These are phyloP conservation scores for Neria commutata DNA, from an alignment of 2,888 invertebrate species.

Conservation along the genomic window DNA sequence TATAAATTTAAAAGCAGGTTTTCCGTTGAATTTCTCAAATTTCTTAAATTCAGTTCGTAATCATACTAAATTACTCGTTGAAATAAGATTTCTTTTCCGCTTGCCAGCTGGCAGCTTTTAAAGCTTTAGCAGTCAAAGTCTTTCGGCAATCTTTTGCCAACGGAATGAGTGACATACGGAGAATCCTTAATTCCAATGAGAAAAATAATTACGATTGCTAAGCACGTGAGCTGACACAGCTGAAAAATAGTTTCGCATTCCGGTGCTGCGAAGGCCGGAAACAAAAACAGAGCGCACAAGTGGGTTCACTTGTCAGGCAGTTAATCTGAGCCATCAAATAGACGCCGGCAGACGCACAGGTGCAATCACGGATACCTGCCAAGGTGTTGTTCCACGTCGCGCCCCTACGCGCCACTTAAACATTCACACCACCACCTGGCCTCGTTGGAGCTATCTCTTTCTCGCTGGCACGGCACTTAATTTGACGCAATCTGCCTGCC, in stretches of 20 bases:
- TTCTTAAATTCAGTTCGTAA: too few relatives aligned
- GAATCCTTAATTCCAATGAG: conserved; percentile 33
- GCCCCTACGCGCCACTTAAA: conserved; percentile 5
- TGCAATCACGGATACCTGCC: conserved; percentile 54
- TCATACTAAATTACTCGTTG: too few relatives aligned
- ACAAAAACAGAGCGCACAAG: conserved; percentile 24
- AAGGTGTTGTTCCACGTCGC: conserved; percentile 36
- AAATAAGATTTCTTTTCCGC: too few relatives aligned
- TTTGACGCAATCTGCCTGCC: too few relatives aligned
- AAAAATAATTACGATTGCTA: conserved; percentile 53
- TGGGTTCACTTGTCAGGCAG: conserved; percentile 54
- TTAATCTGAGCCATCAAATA: conserved; percentile 46
- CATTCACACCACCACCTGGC: neutral
- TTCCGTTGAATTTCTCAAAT: too few relatives aligned
- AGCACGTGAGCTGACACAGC: conserved; percentile 43
- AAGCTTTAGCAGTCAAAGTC: too few relatives aligned
- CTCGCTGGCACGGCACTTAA: too few relatives aligned
- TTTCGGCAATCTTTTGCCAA: too few relatives aligned
- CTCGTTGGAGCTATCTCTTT: too few relatives aligned
- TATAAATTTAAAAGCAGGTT: too few relatives aligned
- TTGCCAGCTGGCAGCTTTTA: too few relatives aligned
- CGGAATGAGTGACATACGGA: too few relatives aligned
- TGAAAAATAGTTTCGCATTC: conserved; percentile 22
- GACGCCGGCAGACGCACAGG: conserved; percentile 40
- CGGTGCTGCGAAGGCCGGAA: conserved; percentile 16